Evolutionary conservation across 2,113 vertebrate species (phyloP), one percentile per base, ranked within the genome.

Genomic region (Takifugu bimaculatus): DNA sequence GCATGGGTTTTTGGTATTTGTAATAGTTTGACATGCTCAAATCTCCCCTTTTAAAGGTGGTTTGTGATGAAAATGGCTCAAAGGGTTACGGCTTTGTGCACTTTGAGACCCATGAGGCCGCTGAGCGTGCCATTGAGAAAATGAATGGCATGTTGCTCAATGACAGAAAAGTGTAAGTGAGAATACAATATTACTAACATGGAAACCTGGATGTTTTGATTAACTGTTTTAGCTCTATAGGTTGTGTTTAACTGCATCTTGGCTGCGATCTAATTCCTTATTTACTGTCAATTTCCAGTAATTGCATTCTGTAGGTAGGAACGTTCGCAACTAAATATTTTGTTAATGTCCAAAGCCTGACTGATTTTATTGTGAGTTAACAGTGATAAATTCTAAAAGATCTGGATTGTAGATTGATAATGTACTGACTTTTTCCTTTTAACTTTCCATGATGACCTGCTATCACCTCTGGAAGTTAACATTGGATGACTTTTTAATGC

Each of bases 91-190:
- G 97, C 79, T 98, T 99, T 93, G 97, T 99, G 73, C 96, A 99
- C 88, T 99, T 99, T 91, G 97, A 98, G 89, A 98, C 97, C 75
- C 97, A 99, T 57, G 97, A 99, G 90, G 97, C 97, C 55, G 96
- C 97, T 64, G 97, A 98, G 90, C 93, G 96, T 78, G 96, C 96
- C 89, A 99, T 98, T 90, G 97, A 99, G 84, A 99, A 99, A 93
- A 99, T 99, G 97, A 98, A 98, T 79, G 96, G 97, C 84, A 99
- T 97, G 97, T 94, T 99, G 88, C 93, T 99, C 85, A 99, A 98
- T 88, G 97, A 98, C 89, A 92, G 96, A 79, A 99, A 99, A 96
- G 96, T 99, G 96, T 98, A 93, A 94, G 97, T 98, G 88, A 60
- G 69, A 50, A 10, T 56, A 70, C 50, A 39, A 27, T 68, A 70